Conservation (phyloP, 2,888 invertebrate species). For the Anarsia innoxiella region DNA sequence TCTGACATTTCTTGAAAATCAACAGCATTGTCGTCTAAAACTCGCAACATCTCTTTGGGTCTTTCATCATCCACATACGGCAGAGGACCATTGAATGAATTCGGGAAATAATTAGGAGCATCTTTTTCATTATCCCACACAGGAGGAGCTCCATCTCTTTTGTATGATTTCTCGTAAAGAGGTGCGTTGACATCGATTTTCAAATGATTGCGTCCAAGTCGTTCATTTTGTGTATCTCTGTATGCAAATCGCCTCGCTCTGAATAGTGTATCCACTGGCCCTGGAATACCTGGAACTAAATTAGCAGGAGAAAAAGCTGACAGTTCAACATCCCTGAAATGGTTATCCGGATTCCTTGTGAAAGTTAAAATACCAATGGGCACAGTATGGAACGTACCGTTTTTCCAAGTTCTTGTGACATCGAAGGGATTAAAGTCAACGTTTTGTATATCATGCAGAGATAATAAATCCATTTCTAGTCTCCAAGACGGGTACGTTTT, state of each 20-base stretch:
- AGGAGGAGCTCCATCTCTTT: slow-evolving; percentile 70
- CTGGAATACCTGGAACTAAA: slow-evolving; percentile 55
- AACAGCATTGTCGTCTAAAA: background rate
- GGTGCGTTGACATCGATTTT: slow-evolving; percentile 20
- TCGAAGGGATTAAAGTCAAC: slow-evolving; percentile 50
- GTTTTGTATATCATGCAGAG: slow-evolving; percentile 30
- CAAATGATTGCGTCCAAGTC: slow-evolving; percentile 18
- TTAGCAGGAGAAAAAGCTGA: slow-evolving; percentile 42
- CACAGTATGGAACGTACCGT: slow-evolving; percentile 43
- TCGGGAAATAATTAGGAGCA: slow-evolving; percentile 93
- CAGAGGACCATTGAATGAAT: slow-evolving; percentile 88
- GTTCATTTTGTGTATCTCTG: slow-evolving; percentile 32
- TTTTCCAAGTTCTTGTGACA: slow-evolving; percentile 42
- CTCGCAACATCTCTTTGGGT: background rate
- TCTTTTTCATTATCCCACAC: slow-evolving; percentile 82
- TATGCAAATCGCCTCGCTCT: slow-evolving; percentile 39
- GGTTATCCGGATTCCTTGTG: slow-evolving; percentile 38
- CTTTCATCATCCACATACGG: slow-evolving; percentile 54
- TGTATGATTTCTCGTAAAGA: slow-evolving; percentile 13
- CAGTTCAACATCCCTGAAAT: slow-evolving; percentile 38
- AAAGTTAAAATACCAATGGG: slow-evolving; percentile 39
- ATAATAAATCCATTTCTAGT: slow-evolving; percentile 45
- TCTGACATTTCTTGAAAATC: background rate
- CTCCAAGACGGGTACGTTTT: slow-evolving; percentile 64
- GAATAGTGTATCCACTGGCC: slow-evolving; percentile 41